Evolutionary conservation across 2,888 invertebrate genomes (phyloP).

Genomic region (Cheilosia soror): DNA sequence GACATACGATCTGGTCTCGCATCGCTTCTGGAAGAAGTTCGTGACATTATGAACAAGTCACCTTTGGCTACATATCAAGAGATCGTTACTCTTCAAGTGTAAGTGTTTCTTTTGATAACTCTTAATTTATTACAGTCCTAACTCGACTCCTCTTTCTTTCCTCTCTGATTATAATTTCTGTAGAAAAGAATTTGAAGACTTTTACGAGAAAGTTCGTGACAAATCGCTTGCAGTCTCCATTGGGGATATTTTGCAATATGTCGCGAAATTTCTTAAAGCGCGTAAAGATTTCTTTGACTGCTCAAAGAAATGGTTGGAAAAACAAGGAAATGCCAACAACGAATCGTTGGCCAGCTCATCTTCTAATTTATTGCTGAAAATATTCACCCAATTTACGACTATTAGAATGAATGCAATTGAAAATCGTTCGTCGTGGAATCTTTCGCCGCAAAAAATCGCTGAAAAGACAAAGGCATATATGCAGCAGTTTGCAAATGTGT

Average conservation of each 20-base stretch:
- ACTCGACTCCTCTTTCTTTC: not conserved
- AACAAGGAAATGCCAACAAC: not conserved
- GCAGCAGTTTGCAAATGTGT: not conserved
- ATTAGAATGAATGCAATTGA: not conserved
- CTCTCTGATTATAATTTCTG: not conserved
- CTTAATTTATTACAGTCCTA: not conserved
- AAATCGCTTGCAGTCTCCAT: not conserved
- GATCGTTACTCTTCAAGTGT: constrained; percentile 23
- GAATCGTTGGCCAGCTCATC: not conserved
- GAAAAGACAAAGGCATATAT: constrained; percentile 30
- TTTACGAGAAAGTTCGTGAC: constrained; percentile 11
- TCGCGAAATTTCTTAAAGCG: not conserved
- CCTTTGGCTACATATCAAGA: constrained; percentile 10
- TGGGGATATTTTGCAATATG: not conserved
- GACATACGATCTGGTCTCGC: not conserved
- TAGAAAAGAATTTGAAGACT: constrained; percentile 28
- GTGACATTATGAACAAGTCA: constrained; percentile 13
- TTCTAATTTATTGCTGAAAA: not conserved
- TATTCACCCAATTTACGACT: not conserved
- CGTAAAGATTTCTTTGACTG: constrained; percentile 16
- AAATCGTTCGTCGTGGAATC: not conserved
- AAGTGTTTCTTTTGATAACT: constrained; percentile 8
- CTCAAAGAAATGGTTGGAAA: constrained; percentile 11
- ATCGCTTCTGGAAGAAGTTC: not conserved
- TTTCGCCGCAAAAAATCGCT: not conserved